Conservation (phyloP, 2,888 invertebrate species). For the Ormyrus thymus region DNA sequence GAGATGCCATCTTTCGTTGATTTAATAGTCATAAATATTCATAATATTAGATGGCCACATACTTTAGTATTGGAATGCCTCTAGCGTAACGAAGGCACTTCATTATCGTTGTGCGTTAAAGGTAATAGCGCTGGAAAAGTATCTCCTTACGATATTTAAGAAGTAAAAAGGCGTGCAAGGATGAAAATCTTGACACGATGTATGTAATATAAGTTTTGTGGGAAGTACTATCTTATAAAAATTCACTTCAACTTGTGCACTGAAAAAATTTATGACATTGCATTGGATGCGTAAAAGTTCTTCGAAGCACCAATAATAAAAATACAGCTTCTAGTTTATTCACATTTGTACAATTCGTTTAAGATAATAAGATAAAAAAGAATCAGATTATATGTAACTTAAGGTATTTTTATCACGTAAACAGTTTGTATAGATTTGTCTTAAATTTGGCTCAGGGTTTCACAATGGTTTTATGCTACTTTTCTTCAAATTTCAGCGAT, state of each 20-base stretch:
- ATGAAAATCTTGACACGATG: constrained; percentile 4
- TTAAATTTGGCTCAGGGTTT: too few species aligned
- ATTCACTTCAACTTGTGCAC: background rate
- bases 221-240: background rate
- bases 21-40: constrained; percentile 38
- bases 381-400: too few species aligned
- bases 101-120: constrained; percentile 16
- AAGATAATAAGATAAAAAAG: background rate
- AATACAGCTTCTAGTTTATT: background rate
- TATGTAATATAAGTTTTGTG: constrained; percentile 11
- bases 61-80: constrained; percentile 9
- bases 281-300: too few species aligned
- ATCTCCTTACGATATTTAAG: constrained; percentile 27
- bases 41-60: constrained; percentile 7
- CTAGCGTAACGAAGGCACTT: background rate
- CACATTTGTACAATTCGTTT: background rate
- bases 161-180: background rate
- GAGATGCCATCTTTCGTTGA: constrained; percentile 16
- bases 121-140: constrained; percentile 3
- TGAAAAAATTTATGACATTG: too few species aligned
- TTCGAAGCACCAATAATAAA: too few species aligned
- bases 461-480: too few species aligned
- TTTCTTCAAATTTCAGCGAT: too few species aligned
- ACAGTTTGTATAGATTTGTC: too few species aligned
- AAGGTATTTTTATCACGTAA: too few species aligned